Evolutionary conservation across 2,888 invertebrate species (phyloP).

Genomic region (Ernsta delagoae): DNA sequence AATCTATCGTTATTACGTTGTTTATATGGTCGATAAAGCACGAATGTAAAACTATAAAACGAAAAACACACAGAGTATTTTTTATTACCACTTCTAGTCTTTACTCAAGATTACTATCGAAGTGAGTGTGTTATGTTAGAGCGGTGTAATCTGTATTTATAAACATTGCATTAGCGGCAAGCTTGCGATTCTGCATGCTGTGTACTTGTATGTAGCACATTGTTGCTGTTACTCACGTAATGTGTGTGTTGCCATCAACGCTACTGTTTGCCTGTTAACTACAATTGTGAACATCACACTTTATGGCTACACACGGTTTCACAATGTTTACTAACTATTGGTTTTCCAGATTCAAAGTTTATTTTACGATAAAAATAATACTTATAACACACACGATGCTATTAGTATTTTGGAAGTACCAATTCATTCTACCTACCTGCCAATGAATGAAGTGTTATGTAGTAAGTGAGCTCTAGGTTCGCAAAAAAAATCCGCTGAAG

Average conservation of each 20-base stretch:
- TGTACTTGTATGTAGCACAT: conserved; percentile 33
- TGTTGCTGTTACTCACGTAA: conserved; percentile 41
- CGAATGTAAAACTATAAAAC: conserved; percentile 8
- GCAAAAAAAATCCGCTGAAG: no score
- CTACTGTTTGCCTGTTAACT: conserved; percentile 33
- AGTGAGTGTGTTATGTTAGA: conserved; percentile 19
- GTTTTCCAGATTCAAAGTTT: conserved; percentile 22
- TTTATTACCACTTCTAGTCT: conserved; percentile 23
- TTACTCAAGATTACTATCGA: conserved; percentile 22
- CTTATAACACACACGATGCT: no score
- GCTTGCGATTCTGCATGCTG: conserved; percentile 45
- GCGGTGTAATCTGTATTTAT: conserved; percentile 34
- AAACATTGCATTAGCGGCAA: conserved; percentile 40
- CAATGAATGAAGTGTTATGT: no score
- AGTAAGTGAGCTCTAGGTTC: no score
- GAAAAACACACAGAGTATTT: conserved; percentile 8
- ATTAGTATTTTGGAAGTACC: no score
- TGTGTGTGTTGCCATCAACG: conserved; percentile 34
- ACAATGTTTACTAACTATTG: conserved; percentile 17
- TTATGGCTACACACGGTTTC: conserved; percentile 31
- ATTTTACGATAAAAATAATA: neutral
- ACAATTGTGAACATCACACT: conserved; percentile 35
- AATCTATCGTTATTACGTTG: neutral
- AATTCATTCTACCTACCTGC: no score
- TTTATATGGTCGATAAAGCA: conserved; percentile 13